Conservation (phyloP, 2,113 vertebrate genomes). For the Mesembrinibis cayennensis region DNA sequence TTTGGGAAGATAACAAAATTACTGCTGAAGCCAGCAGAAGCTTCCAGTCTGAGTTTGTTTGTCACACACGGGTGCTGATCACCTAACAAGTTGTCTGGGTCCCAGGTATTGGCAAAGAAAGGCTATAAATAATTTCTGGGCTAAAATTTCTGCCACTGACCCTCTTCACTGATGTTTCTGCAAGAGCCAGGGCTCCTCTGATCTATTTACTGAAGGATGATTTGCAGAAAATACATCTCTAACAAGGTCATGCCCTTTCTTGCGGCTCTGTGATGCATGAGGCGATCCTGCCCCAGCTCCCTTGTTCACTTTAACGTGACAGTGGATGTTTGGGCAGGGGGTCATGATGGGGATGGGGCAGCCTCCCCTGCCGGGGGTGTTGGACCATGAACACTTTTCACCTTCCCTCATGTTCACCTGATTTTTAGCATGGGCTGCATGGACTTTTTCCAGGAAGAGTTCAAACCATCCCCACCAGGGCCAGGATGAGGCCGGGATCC, state of each 20-base stretch:
- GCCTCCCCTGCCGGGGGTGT: rapidly evolving
- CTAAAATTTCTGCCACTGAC: neutral
- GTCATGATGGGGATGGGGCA: neutral
- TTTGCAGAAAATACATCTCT: neutral
- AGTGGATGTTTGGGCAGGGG: too few species aligned
- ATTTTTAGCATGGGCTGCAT: neutral
- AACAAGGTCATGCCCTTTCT: neutral
- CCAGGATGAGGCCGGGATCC: neutral
- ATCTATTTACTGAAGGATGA: neutral
- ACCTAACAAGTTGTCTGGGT: neutral
- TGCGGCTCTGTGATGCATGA: neutral
- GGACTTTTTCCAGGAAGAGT: neutral
- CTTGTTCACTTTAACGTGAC: rapidly evolving
- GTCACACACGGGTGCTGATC: neutral
- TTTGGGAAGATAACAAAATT: neutral
- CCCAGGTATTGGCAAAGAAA: neutral
- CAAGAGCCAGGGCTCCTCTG: neutral
- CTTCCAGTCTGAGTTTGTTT: neutral
- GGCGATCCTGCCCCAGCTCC: neutral
- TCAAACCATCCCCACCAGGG: neutral
- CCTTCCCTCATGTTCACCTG: too few species aligned
- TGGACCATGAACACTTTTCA: too few species aligned
- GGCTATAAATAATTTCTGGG: neutral
- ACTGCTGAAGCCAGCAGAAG: neutral
- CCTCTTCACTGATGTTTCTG: neutral